phyloP scores from a whole-genome alignment of 2,888 invertebrate species.

The Malthinus flaveolus region DNA sequence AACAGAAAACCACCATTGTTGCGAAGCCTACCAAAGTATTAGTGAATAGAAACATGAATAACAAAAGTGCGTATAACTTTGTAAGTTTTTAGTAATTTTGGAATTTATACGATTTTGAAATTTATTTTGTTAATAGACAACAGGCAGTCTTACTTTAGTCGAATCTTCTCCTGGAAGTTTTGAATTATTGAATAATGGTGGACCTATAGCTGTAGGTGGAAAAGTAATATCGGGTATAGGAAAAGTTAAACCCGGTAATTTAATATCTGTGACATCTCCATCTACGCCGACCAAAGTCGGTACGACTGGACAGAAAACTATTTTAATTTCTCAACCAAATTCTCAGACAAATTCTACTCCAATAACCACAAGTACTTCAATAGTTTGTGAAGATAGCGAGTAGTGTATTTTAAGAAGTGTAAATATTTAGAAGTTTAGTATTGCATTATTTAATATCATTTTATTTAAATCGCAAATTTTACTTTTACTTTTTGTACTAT shows the following conservation, averaged over 20 bases:
- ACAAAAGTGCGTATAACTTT: slow-evolving; percentile 24
- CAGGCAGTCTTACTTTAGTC: slow-evolving; percentile 44
- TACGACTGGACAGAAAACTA: slow-evolving; percentile 9
- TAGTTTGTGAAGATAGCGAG: too few species aligned
- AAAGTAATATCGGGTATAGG: slow-evolving; percentile 20
- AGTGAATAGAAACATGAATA: slow-evolving; percentile 36
- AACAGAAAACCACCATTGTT: slow-evolving; percentile 42
- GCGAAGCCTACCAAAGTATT: slow-evolving; percentile 45
- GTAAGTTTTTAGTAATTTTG: slow-evolving; percentile 19
- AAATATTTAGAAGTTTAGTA: too few species aligned
- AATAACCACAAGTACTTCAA: background rate
- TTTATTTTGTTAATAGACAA: slow-evolving; percentile 25
- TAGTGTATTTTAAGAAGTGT: too few species aligned
- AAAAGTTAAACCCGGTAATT: slow-evolving; percentile 24
- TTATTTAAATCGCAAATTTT: too few species aligned
- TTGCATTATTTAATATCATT: too few species aligned
- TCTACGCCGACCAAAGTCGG: background rate
- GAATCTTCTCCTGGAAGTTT: slow-evolving; percentile 47
- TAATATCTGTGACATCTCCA: slow-evolving; percentile 16
- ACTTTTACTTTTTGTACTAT: too few species aligned
- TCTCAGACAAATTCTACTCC: background rate
- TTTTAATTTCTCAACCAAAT: background rate
- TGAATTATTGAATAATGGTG: slow-evolving; percentile 38
- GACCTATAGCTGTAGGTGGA: slow-evolving; percentile 30
- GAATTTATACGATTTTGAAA: background rate